A percentile compares a stretch with the other conserved stretches of the same genome.
Conservation (phyloP, 1,140 invertebrate species). For the Muscidifurax raptorellus region DNA sequence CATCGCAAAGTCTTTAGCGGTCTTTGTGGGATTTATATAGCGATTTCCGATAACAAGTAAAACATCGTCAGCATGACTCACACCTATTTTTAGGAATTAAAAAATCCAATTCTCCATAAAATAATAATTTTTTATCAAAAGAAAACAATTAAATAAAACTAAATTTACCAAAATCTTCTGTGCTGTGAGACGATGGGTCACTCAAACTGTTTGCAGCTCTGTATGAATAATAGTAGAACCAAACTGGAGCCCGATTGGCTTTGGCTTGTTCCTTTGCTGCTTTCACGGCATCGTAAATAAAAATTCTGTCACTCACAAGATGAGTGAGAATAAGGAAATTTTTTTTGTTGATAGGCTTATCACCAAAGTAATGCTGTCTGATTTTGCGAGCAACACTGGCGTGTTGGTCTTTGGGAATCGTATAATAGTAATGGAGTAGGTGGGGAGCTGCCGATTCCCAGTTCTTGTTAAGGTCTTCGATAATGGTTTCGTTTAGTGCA, state of each 20-base stretch:
- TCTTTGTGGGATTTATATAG: background rate
- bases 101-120: background rate
- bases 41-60: background rate
- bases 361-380: background rate
- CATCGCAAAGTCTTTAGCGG: slow-evolving; percentile 10
- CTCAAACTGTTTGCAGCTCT: background rate
- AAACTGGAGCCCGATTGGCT: background rate
- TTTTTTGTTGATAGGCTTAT: background rate
- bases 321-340: background rate
- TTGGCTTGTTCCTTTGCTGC: slow-evolving; percentile 10
- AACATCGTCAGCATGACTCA: slow-evolving; percentile 19
- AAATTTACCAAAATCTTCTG: slow-evolving; percentile 14
- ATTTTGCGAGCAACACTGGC: background rate
- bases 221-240: slow-evolving; percentile 14
- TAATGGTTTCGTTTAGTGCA: background rate
- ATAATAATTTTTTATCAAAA: background rate
- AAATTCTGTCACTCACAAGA: slow-evolving; percentile 8
- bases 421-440: slow-evolving; percentile 5
- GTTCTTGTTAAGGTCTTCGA: background rate
- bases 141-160: background rate
- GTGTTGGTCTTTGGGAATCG: background rate
- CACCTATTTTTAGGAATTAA: background rate
- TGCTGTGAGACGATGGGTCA: background rate
- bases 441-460: slow-evolving; percentile 1
- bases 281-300: background rate